A percentile compares a stretch with the other conserved stretches of the same genome.
Conservation (phyloP, 2,888 invertebrate species). For the Rhabditoides inermis region DNA sequence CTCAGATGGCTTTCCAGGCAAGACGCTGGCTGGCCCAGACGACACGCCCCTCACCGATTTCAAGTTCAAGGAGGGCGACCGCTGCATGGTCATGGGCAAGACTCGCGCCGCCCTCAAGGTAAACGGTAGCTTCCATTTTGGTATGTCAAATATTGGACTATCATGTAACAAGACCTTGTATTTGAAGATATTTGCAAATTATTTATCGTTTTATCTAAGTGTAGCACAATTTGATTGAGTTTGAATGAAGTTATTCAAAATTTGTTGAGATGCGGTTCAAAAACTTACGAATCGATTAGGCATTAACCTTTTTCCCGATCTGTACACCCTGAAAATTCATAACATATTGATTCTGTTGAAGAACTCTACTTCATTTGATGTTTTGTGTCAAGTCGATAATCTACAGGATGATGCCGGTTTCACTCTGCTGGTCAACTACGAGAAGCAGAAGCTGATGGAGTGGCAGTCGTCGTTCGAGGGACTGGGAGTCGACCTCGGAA, state of each 20-base stretch:
- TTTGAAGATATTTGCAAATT: no score
- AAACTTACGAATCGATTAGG: no score
- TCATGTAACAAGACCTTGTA: neutral
- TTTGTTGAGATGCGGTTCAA: no score
- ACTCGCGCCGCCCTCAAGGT: constrained; percentile 17
- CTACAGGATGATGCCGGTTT: constrained; percentile 34
- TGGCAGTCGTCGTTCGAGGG: constrained; percentile 30
- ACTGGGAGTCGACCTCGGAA: constrained; percentile 30
- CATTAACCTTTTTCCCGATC: no score
- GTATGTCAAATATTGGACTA: neutral
- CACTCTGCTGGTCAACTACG: constrained; percentile 32
- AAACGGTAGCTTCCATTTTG: neutral
- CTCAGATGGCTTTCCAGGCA: neutral
- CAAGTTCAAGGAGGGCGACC: constrained; percentile 41
- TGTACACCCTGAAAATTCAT: neutral
- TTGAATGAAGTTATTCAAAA: no score
- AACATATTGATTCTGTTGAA: no score
- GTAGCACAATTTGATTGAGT: no score
- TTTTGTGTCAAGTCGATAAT: neutral
- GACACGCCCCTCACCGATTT: constrained; percentile 18
- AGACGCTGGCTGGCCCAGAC: constrained; percentile 17
- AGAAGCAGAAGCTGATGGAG: constrained; percentile 34
- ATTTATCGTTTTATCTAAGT: no score
- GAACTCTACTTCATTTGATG: neutral
- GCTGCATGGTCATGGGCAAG: constrained; percentile 40